phyloP scores from a whole-genome alignment of 2,113 vertebrate genomes.

The Podilymbus podiceps region DNA sequence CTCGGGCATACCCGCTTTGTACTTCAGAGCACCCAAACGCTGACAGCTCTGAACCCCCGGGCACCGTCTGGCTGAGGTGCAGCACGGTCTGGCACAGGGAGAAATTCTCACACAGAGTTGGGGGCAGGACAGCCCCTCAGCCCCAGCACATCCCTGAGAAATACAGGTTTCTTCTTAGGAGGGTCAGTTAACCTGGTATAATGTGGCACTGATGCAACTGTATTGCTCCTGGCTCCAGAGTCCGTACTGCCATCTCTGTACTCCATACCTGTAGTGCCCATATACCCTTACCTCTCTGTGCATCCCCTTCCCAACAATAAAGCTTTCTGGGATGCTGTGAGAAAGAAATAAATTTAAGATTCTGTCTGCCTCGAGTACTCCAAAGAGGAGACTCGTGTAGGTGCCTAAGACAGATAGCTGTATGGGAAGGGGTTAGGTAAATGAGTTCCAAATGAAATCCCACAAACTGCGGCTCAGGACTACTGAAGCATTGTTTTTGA shows the following conservation, averaged over 20 bases:
- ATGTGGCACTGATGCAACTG: neutral
- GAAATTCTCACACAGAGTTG: neutral
- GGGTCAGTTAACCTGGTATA: neutral
- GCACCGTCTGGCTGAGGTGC: neutral
- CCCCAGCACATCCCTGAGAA: neutral
- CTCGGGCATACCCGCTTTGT: neutral
- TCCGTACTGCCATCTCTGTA: neutral
- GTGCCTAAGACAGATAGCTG: constrained; percentile 24
- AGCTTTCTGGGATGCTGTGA: neutral
- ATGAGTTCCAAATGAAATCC: constrained; percentile 63
- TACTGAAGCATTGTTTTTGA: constrained; percentile 59
- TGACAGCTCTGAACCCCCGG: neutral
- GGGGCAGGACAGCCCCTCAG: neutral
- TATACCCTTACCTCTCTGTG: neutral
- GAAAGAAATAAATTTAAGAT: neutral
- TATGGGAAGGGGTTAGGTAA: constrained; percentile 39
- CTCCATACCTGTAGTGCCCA: neutral
- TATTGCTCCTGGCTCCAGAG: neutral
- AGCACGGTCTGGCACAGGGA: neutral
- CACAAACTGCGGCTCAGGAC: constrained; percentile 23
- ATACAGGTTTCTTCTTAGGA: neutral
- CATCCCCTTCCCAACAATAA: neutral
- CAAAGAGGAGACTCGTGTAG: neutral
- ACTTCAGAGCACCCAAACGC: neutral
- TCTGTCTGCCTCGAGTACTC: neutral